Evolutionary conservation across 2,113 vertebrate species (phyloP).

Genomic region (Mesoclemmys tuberculata): DNA sequence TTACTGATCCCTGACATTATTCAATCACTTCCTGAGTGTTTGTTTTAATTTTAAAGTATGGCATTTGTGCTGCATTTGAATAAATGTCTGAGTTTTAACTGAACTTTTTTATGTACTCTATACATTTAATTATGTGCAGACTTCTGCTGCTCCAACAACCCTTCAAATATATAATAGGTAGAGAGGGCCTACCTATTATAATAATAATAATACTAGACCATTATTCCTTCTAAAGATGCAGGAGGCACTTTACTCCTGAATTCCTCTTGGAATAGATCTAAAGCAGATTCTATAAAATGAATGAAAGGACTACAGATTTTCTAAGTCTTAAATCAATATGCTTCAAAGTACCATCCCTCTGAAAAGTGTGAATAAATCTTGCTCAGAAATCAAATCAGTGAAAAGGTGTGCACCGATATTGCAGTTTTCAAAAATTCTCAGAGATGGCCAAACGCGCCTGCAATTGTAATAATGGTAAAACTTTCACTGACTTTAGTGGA

Average conservation of each 20-base stretch:
- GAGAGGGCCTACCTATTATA: no score
- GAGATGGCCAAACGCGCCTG: neutral
- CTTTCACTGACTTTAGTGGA: neutral
- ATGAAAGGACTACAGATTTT: neutral
- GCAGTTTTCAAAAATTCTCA: neutral
- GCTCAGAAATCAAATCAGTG: neutral
- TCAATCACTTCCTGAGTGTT: neutral
- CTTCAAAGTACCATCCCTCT: neutral
- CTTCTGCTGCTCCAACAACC: neutral
- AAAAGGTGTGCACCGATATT: neutral
- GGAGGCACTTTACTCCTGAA: neutral
- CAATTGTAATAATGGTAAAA: neutral
- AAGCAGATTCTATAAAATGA: neutral
- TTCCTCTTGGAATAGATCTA: neutral
- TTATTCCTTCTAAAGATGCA: neutral
- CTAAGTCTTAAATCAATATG: neutral
- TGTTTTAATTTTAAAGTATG: neutral
- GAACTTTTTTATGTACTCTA: neutral
- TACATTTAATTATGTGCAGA: neutral
- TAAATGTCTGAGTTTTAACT: neutral
- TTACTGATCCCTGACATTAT: neutral
- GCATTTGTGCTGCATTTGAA: neutral
- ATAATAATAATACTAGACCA: no score
- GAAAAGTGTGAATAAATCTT: neutral
- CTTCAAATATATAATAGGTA: neutral